A percentile compares a stretch with the other conserved stretches of the same genome.
These are phyloP conservation scores for Synergus japonicus DNA, from an alignment of 2,888 invertebrate species.

Conservation along the genomic window DNA sequence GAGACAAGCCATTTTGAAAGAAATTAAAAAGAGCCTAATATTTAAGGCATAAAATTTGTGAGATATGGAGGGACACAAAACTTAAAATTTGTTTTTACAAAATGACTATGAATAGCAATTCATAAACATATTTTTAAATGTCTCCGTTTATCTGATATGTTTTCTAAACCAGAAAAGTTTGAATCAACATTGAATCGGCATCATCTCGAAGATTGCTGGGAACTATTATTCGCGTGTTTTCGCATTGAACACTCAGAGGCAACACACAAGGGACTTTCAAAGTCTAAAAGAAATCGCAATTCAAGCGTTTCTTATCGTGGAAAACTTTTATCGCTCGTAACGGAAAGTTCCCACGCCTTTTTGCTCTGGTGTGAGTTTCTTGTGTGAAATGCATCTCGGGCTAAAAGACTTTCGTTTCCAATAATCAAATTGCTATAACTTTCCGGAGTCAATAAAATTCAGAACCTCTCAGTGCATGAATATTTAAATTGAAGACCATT, in stretches of 20 bases:
- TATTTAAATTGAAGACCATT: neutral
- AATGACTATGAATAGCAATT: neutral
- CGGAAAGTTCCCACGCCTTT: conserved; percentile 40
- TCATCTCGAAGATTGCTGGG: conserved; percentile 21
- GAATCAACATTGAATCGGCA: conserved; percentile 32
- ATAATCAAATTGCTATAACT: conserved; percentile 41
- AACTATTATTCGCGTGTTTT: conserved; percentile 41
- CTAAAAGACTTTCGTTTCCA: conserved; percentile 37
- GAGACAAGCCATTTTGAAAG: no score
- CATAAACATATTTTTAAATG: neutral
- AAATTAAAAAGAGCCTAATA: no score
- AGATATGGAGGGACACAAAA: no score
- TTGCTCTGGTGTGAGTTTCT: conserved; percentile 34
- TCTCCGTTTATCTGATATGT: neutral
- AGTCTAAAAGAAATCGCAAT: conserved; percentile 40
- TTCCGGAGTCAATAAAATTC: conserved; percentile 33
- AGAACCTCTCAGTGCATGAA: neutral
- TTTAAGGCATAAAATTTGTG: no score
- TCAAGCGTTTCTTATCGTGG: conserved; percentile 39
- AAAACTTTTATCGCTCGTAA: conserved; percentile 39
- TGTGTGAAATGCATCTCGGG: conserved; percentile 33
- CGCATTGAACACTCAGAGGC: conserved; percentile 41
- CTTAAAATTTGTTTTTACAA: neutral
- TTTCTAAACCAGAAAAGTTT: conserved; percentile 16
- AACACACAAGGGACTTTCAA: conserved; percentile 38